Base-by-base conservation (phyloP, 2,888 invertebrate genomes). In the Idaea straminata region DNA sequence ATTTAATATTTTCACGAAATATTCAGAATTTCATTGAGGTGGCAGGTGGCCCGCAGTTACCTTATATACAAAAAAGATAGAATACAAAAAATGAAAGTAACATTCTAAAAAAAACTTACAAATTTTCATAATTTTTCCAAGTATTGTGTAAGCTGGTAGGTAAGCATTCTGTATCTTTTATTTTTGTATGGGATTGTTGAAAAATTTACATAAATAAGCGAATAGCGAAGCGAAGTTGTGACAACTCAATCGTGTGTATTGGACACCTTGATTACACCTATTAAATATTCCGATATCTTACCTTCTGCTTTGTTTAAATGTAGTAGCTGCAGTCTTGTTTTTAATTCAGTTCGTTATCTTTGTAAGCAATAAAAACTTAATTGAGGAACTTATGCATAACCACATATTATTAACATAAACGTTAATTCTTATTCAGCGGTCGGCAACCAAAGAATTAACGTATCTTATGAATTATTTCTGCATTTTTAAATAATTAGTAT, bases 401-500 rank as follows among this genome's bases (percentile, higher is more conserved):
- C 59, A 59, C 66, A 59, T 65, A 35, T 35, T 15, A 71, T 73
- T 72, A 66, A n/a, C 70, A 73, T 72, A 70, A 59, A 66, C 66
- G 66, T 64, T 61, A 13, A 59, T 16, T 59, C 59, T 34, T 16
- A 16, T 16, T 16, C 58, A 59, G 58, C 58, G 58, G 15, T 15
- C 58, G 15, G 58, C 58, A 6, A 16, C 58, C 16, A 15, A 16
- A 59, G 58, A 59, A 16, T 16, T 59, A n/a, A 59, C 64, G 64
- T 67, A 38, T 68, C 35, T 70, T 64, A 68, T 64, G 69, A 66
- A 64, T 68, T 66, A 64, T 64, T 57, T 66, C 66, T 64, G 64
- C 63, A 64, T 66, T 65, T 72, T 72, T 13, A 47, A 47, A 47
- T 47, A 47, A 47, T 47, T 47, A 47, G 6, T 47, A 47, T 73